phyloP scores from a whole-genome alignment of 2,888 invertebrate genomes.

The Rhagium mordax region DNA sequence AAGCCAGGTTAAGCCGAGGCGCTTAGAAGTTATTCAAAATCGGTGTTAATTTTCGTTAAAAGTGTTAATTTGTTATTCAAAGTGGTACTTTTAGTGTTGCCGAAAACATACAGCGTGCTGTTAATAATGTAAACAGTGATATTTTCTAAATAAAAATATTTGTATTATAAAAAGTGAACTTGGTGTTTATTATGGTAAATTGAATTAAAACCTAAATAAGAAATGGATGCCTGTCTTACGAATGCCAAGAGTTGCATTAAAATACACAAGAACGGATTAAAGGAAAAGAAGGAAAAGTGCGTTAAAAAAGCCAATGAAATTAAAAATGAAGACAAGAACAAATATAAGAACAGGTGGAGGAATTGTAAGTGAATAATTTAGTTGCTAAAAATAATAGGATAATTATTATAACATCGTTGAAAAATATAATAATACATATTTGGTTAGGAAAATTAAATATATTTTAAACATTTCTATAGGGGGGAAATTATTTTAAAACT shows the following conservation, averaged over 20 bases:
- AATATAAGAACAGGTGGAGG: conserved; percentile 56
- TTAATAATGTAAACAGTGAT: conserved; percentile 22
- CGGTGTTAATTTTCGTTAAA: conserved; percentile 6
- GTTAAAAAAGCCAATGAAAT: conserved; percentile 47
- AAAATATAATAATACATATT: too few species aligned
- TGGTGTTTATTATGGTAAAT: conserved; percentile 27
- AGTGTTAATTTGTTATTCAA: conserved; percentile 25
- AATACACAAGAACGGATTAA: conserved; percentile 46
- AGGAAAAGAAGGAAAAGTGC: conserved; percentile 49
- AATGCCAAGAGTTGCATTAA: conserved; percentile 64
- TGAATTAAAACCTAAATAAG: conserved; percentile 6
- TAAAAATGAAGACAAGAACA: conserved; percentile 45
- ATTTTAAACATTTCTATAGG: too few species aligned
- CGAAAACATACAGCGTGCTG: not conserved
- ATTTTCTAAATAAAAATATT: conserved; percentile 13
- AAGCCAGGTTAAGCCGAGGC: not conserved
- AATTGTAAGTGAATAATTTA: conserved; percentile 57
- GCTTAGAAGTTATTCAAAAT: not conserved
- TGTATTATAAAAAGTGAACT: conserved; percentile 31
- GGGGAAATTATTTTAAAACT: too few species aligned
- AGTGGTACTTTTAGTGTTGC: conserved; percentile 16
- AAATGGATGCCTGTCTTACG: conserved; percentile 60
- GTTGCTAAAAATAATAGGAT: too few species aligned
- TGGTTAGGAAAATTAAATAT: too few species aligned
- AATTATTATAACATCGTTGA: too few species aligned